These are phyloP conservation scores for Dromas ardeola DNA, from an alignment of 2,113 vertebrate species.

Conservation along the genomic window DNA sequence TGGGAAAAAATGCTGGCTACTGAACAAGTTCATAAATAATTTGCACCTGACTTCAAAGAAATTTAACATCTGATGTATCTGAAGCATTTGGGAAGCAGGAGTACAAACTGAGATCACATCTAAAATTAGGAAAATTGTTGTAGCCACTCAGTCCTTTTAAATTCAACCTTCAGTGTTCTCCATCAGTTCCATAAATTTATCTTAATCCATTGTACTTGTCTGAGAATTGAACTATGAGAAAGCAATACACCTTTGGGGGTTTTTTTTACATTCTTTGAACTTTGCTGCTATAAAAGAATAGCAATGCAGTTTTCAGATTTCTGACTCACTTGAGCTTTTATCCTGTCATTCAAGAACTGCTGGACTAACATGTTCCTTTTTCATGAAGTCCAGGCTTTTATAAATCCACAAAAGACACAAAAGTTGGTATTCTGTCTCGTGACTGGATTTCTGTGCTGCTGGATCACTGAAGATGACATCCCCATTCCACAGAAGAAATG, in stretches of 20 bases:
- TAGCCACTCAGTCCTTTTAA: neutral
- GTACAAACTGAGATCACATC: neutral
- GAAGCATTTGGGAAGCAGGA: neutral
- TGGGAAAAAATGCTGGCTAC: neutral
- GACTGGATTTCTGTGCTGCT: neutral
- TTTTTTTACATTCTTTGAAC: neutral
- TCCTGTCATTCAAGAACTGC: neutral
- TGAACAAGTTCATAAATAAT: neutral
- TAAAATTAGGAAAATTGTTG: neutral
- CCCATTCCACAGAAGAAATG: neutral
- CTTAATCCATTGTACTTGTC: neutral
- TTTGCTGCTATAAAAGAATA: neutral
- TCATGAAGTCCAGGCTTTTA: neutral
- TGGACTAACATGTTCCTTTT: neutral
- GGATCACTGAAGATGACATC: neutral
- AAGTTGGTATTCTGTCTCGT: neutral
- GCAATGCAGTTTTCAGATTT: neutral
- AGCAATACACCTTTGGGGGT: neutral
- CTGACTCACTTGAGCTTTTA: neutral
- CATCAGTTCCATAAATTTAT: neutral
- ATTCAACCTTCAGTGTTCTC: neutral
- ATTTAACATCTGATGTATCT: neutral
- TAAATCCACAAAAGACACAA: neutral
- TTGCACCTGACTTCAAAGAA: constrained; percentile 16
- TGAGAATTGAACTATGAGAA: neutral